Conservation (phyloP, 2,888 invertebrate species). For the Sesamia inferens region DNA sequence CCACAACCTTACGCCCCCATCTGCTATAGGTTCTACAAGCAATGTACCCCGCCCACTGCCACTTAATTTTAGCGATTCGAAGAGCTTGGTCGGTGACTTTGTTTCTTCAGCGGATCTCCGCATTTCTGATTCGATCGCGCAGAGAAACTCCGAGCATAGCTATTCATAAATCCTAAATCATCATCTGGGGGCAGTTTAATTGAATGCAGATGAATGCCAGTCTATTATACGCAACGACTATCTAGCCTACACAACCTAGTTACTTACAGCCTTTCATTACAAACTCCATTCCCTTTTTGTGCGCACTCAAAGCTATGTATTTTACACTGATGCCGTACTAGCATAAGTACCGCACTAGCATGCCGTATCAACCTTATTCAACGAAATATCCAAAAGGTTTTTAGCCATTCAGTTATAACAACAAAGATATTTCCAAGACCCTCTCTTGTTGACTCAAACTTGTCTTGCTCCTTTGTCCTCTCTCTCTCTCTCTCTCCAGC, state of each 20-base stretch:
- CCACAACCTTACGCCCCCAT: too few relatives aligned
- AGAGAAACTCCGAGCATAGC: too few relatives aligned
- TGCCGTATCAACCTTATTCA: neutral
- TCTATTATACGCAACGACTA: neutral
- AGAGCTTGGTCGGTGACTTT: too few relatives aligned
- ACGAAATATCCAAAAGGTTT: slow-evolving; percentile 26
- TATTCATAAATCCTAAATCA: too few relatives aligned
- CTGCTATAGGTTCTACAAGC: too few relatives aligned
- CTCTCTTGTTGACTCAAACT: slow-evolving; percentile 27
- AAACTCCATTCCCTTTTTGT: neutral
- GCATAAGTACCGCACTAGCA: neutral
- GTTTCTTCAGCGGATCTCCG: too few relatives aligned
- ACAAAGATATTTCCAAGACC: slow-evolving; percentile 23
- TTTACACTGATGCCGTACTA: neutral
- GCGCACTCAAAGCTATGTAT: neutral
- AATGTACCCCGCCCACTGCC: too few relatives aligned
- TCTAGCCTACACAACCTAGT: neutral
- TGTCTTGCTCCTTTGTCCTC: slow-evolving; percentile 21
- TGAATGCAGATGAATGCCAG: neutral
- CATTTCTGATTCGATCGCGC: too few relatives aligned
- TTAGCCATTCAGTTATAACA: slow-evolving; percentile 12
- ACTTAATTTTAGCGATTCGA: too few relatives aligned
- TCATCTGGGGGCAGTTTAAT: neutral
- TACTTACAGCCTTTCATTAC: neutral
- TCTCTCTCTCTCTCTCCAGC: slow-evolving; percentile 5